phyloP scores from a whole-genome alignment of 2,797 vertebrate genomes.

The Lagodon rhomboides region DNA sequence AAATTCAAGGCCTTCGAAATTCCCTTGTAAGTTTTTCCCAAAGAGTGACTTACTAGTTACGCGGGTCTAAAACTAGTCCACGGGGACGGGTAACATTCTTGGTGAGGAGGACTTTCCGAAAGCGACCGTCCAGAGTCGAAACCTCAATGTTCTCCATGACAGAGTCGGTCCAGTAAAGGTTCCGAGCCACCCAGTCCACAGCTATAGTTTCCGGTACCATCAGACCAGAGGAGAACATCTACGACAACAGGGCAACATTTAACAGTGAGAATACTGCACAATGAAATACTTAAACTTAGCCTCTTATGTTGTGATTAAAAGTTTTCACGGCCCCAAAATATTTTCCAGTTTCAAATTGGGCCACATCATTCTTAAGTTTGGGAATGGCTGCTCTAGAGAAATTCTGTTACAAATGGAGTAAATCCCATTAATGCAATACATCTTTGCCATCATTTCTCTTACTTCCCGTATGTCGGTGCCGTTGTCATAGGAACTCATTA shows the following conservation, averaged over 20 bases:
- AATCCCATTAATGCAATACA: not conserved
- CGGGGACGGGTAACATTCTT: conserved; percentile 84
- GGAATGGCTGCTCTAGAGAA: not conserved
- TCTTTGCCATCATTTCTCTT: conserved; percentile 54
- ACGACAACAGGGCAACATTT: conserved; percentile 8
- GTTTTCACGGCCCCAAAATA: too few relatives aligned
- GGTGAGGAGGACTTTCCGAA: conserved; percentile 80
- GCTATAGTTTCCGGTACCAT: conserved; percentile 83
- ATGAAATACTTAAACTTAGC: too few relatives aligned
- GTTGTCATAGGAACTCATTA: conserved; percentile 91
- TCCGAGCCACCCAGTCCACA: conserved; percentile 85
- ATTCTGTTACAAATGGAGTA: too few relatives aligned
- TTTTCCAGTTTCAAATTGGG: too few relatives aligned
- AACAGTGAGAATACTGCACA: not conserved
- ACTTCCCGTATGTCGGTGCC: conserved; percentile 91
- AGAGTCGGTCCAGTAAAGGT: conserved; percentile 86
- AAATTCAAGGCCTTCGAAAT: not conserved
- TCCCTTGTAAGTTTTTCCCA: not conserved
- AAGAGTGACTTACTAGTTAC: conserved; percentile 75
- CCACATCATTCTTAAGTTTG: too few relatives aligned
- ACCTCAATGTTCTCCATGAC: conserved; percentile 86
- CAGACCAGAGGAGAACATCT: conserved; percentile 83
- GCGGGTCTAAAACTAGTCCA: conserved; percentile 84
- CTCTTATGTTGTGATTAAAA: too few relatives aligned
- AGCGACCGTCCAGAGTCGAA: conserved; percentile 82